These are phyloP conservation scores for Potamilus streckersoni DNA, from an alignment of 1,140 invertebrate species.

Conservation along the genomic window DNA sequence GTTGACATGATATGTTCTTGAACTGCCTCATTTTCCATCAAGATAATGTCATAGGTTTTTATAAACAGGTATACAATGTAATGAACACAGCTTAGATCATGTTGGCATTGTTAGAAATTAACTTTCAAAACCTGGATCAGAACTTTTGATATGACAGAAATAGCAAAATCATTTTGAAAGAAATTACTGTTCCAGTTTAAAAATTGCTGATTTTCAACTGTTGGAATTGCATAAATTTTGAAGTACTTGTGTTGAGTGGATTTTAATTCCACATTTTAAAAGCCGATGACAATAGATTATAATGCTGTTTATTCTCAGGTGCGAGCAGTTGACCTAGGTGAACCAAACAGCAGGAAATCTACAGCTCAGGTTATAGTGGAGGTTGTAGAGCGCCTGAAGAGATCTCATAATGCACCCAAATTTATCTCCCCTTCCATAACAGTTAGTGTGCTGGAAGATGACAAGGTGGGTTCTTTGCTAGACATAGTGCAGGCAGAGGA, in stretches of 20 bases:
- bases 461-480: conserved; percentile 85
- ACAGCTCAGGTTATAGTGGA: conserved; percentile 75
- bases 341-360: conserved; percentile 74
- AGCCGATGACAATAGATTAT: too few species aligned
- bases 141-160: not conserved
- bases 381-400: conserved; percentile 50
- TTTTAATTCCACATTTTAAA: too few species aligned
- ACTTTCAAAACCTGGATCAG: not conserved
- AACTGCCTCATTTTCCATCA: too few species aligned
- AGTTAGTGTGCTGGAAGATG: conserved; percentile 85
- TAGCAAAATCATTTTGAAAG: not conserved
- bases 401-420: conserved; percentile 74
- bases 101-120: conserved; percentile 43
- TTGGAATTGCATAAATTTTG: too few species aligned
- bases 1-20: too few species aligned
- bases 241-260: too few species aligned
- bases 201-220: not conserved
- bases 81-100: too few species aligned
- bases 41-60: too few species aligned
- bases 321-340: conserved; percentile 83
- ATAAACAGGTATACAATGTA: too few species aligned
- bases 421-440: conserved; percentile 75
- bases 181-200: not conserved
- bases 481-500: conserved; percentile 84
- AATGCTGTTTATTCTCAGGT: conserved; percentile 71